Percentiles rank a stretch among this genome's conserved stretches.
phyloP scores from a whole-genome alignment of 2,797 vertebrate genomes.

The Triplophysa bombifrons region DNA sequence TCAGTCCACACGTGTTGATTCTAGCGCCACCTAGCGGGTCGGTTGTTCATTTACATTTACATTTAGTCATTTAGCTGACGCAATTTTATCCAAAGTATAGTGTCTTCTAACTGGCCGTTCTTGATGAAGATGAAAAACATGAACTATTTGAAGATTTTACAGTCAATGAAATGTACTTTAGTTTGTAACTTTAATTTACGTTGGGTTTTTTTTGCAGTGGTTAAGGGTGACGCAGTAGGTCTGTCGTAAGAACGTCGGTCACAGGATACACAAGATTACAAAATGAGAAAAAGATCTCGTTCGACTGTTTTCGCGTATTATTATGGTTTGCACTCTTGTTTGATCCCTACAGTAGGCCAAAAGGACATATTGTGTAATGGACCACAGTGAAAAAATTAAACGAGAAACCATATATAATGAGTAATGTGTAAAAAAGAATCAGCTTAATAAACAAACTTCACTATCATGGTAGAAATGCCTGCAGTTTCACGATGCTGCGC shows the following conservation, averaged over 20 bases:
- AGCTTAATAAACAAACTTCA: conserved; percentile 1
- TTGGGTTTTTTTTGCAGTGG: not conserved
- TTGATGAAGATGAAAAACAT: not conserved
- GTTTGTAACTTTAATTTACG: not conserved
- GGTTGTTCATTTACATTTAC: not conserved
- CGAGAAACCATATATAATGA: too few species aligned
- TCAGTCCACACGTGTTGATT: not conserved
- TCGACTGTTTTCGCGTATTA: too few species aligned
- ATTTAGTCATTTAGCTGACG: too few species aligned
- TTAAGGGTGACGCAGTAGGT: too few species aligned
- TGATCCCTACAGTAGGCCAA: too few species aligned
- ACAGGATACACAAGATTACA: too few species aligned
- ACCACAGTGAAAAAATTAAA: too few species aligned
- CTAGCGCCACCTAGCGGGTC: not conserved
- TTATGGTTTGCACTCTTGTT: too few species aligned
- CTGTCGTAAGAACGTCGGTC: not conserved
- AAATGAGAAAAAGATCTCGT: not conserved
- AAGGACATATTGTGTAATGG: too few species aligned
- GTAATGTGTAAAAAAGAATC: not conserved
- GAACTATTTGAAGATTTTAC: not conserved
- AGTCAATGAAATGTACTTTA: not conserved
- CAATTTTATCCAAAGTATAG: not conserved
- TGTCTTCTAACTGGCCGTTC: not conserved
- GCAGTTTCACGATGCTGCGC: conserved; percentile 18
- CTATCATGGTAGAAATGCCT: not conserved